Conservation (phyloP, 2,113 vertebrate genomes). For the Phoenicopterus ruber region DNA sequence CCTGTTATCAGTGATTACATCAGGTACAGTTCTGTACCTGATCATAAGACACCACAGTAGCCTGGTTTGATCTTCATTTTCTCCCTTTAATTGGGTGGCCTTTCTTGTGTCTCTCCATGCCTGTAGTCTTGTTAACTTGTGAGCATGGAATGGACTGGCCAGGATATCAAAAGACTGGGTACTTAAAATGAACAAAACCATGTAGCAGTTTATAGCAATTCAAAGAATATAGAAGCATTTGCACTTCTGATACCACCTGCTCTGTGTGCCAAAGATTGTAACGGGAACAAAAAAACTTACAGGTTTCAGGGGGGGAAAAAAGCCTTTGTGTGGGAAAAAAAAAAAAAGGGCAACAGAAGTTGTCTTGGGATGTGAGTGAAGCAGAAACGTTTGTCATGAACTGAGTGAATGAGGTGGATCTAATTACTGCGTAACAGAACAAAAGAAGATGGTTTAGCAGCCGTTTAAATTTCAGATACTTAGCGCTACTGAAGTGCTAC, state of each 20-base stretch:
- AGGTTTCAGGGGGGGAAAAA: not conserved
- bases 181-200: slow-evolving; percentile 41
- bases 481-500: not conserved
- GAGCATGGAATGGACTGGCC: not conserved
- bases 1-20: not conserved
- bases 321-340: not conserved
- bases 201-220: not conserved
- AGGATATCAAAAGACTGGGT: slow-evolving; percentile 38
- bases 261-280: not conserved
- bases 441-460: not conserved
- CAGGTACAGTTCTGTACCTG: slow-evolving; percentile 37
- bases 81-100: slow-evolving; percentile 41
- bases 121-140: slow-evolving; percentile 43
- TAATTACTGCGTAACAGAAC: not conserved
- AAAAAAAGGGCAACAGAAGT: not conserved
- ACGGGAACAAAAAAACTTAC: not conserved
- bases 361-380: not conserved
- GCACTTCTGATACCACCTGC: not conserved
- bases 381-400: not conserved
- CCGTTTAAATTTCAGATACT: not conserved
- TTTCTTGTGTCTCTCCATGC: not conserved
- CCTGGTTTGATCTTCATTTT: slow-evolving; percentile 39
- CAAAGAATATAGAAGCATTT: slow-evolving; percentile 20
- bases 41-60: not conserved
- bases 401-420: not conserved